Conservation (phyloP, 2,888 invertebrate genomes). For the Epinotia nisella region DNA sequence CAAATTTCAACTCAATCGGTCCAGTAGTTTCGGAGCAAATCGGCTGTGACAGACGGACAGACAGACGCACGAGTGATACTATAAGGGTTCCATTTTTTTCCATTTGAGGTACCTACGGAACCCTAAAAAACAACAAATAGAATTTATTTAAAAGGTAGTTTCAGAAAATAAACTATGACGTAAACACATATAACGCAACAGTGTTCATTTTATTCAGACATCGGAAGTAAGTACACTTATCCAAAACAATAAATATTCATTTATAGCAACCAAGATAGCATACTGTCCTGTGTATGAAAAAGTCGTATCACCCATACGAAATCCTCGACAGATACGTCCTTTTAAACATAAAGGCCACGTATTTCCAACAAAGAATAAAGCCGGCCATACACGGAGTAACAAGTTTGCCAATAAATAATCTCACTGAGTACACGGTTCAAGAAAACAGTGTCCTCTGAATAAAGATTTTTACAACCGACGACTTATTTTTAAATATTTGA, state of each 20-base stretch:
- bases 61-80: too few relatives aligned
- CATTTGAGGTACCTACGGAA: too few relatives aligned
- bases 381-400: conserved; percentile 42
- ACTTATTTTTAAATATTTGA: not conserved
- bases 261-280: conserved; percentile 4
- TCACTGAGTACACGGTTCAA: conserved; percentile 37
- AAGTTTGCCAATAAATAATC: conserved; percentile 48
- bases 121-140: not conserved
- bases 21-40: too few relatives aligned
- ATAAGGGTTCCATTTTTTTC: too few relatives aligned
- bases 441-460: conserved; percentile 37
- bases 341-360: not conserved
- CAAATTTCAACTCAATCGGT: too few relatives aligned
- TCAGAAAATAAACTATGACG: not conserved
- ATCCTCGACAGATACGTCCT: not conserved
- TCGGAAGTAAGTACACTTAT: conserved; percentile 3
- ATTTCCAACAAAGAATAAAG: conserved; percentile 34
- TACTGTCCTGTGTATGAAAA: not conserved
- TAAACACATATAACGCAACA: not conserved
- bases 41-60: too few relatives aligned
- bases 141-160: not conserved
- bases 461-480: conserved; percentile 24
- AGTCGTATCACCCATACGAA: not conserved
- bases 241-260: conserved; percentile 38
- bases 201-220: conserved; percentile 1